These are phyloP conservation scores for Agrypnus murinus DNA, from an alignment of 2,888 invertebrate species.

Conservation along the genomic window DNA sequence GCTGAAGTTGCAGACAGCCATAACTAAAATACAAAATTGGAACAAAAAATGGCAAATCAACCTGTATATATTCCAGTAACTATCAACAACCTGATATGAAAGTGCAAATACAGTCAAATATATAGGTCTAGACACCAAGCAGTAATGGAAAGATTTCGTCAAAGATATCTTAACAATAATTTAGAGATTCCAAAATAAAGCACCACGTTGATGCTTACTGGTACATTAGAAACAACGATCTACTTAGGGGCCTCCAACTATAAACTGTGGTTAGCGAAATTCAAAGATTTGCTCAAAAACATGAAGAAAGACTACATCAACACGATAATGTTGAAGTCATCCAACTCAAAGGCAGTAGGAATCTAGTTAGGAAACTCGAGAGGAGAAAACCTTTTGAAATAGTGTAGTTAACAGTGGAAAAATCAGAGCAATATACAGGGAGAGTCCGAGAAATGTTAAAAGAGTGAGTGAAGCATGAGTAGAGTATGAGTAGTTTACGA, in stretches of 20 bases:
- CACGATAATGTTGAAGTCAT: not conserved
- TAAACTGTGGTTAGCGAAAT: not conserved
- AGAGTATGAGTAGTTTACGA: too few relatives aligned
- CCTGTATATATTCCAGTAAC: too few relatives aligned
- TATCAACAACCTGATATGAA: too few relatives aligned
- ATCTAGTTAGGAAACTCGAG: not conserved
- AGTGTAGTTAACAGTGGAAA: not conserved
- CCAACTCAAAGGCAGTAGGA: not conserved
- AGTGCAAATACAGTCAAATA: too few relatives aligned
- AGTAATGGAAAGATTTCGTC: too few relatives aligned
- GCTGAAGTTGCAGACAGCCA: too few relatives aligned
- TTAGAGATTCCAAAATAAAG: not conserved
- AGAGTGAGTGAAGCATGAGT: too few relatives aligned
- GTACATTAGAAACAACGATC: constrained; percentile 1
- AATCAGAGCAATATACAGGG: not conserved
- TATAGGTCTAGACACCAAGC: too few relatives aligned
- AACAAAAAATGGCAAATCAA: too few relatives aligned
- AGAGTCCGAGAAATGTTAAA: not conserved
- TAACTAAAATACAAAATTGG: too few relatives aligned
- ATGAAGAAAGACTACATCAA: constrained; percentile 1
- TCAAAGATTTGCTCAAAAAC: not conserved
- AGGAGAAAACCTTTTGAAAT: not conserved
- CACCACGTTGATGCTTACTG: not conserved
- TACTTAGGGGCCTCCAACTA: not conserved
- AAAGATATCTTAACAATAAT: not conserved